Evolutionary conservation across 1,140 invertebrate species (phyloP), one percentile per base, ranked within the genome.

Genomic region (Heliconius nattereri): DNA sequence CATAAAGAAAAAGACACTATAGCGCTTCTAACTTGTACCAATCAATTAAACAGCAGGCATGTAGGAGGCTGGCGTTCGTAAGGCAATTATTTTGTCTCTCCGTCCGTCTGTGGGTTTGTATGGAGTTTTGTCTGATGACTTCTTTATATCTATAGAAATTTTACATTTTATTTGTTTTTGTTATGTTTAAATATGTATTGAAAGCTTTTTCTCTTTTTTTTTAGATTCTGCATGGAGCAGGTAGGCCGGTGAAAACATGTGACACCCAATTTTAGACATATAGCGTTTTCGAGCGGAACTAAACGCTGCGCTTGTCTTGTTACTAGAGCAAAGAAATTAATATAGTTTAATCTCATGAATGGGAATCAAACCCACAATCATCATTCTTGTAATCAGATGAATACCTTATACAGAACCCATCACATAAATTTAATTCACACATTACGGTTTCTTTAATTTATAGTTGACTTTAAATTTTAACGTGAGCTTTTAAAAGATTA

Each of bases 71-170:
- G 82, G 81, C 80, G 81, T 85, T 84, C 85, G 84, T 84, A 86
- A 84, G 85, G 85, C 85, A 89, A 89, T 90, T 90, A 90, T 89
- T 90, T 80, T 85, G 88, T 89, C 85, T 84, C 76, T 73, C 73
- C 84, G 79, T 71, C 79, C 79, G 87, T 89, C 83, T 85, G 86
- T 87, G 66, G 76, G 83, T 87, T 83, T 81, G 84, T 79, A 78
- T 73, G 70, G 73, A 35, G 78, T 70, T 76, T 75, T 79, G 60
- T 76, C 72, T 35, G 52, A 72, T 52, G 60, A 37, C 66, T 79
- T 76, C 75, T 71, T 35, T 37, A 16, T 80, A 71, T 80, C 71
- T 71, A 73, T 75, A 6, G 40, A 81, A 78, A 52, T 76, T 19
- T 74, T 71, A 81, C 57, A 35, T 13, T 57, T n/a, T 40, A 57